Percentiles rank a stretch among this genome's conserved stretches.
Evolutionary conservation across 2,113 vertebrate species (phyloP).

Genomic region (Patagioenas fasciata): DNA sequence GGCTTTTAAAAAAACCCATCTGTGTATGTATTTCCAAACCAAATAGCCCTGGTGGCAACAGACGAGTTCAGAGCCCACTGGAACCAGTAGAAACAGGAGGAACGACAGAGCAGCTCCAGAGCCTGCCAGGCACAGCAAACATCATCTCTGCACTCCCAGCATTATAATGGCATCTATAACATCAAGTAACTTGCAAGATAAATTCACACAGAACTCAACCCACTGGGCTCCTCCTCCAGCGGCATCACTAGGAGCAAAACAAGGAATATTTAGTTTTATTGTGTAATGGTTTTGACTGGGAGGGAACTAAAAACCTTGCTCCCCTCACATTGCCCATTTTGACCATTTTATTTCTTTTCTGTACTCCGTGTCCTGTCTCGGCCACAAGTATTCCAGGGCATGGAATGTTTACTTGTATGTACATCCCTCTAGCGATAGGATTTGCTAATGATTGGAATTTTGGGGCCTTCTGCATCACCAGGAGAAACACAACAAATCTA

Average conservation of each 20-base stretch:
- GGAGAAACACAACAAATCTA: not conserved
- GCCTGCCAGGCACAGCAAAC: not conserved
- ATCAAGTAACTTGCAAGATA: not conserved
- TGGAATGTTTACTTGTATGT: not conserved
- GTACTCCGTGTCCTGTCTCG: not conserved
- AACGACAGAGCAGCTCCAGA: not conserved
- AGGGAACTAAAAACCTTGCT: not conserved
- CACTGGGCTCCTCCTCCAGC: not conserved
- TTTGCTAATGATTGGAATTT: not conserved
- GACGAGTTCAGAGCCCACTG: not conserved
- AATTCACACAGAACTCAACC: not conserved
- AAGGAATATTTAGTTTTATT: not conserved
- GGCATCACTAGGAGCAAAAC: not conserved
- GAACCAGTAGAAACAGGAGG: not conserved
- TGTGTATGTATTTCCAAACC: not conserved
- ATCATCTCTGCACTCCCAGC: not conserved
- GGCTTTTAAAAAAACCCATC: not conserved
- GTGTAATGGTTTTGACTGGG: not conserved
- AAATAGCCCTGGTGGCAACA: not conserved
- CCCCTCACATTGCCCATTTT: fast-evolving
- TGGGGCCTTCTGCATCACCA: not conserved
- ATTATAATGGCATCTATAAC: not conserved
- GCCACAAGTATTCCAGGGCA: fast-evolving
- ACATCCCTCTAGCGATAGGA: not conserved
- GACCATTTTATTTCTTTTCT: not conserved